Percentiles rank a stretch among this genome's conserved stretches.
These are phyloP conservation scores for Sinocyclocheilus grahami DNA, from an alignment of 2,113 vertebrate species.

Conservation along the genomic window DNA sequence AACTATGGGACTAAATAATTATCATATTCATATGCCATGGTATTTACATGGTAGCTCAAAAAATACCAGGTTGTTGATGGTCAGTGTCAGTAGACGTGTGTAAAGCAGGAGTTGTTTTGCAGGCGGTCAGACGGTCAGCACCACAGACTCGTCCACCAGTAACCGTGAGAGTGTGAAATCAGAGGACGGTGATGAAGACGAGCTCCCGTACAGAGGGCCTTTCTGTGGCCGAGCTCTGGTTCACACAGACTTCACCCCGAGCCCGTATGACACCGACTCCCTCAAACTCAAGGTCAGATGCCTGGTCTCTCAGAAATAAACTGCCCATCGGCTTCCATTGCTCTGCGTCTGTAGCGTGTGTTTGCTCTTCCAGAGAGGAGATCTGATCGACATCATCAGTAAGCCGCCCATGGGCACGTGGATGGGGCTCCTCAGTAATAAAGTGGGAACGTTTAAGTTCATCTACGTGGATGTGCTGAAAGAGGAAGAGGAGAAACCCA, in stretches of 20 bases:
- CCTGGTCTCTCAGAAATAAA: not conserved
- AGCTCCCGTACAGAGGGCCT: conserved; percentile 89
- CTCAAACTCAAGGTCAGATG: conserved; percentile 91
- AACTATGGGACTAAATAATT: not conserved
- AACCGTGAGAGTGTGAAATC: conserved; percentile 97
- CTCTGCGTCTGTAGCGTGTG: not conserved
- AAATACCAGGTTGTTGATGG: not conserved
- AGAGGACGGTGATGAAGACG: conserved; percentile 95
- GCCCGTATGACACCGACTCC: conserved; percentile 94
- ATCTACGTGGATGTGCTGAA: conserved; percentile 94
- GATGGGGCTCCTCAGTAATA: conserved; percentile 96
- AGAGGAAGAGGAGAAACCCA: conserved; percentile 88
- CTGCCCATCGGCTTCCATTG: not conserved
- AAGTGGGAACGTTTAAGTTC: conserved; percentile 98
- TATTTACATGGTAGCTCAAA: too few species aligned
- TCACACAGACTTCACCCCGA: conserved; percentile 95
- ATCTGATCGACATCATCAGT: conserved; percentile 96
- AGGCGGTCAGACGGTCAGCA: conserved; percentile 97
- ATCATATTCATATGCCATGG: too few species aligned
- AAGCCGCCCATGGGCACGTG: conserved; percentile 98
- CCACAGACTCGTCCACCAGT: conserved; percentile 95
- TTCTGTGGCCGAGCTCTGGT: conserved; percentile 93
- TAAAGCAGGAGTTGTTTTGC: not conserved
- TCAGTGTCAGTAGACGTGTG: too few species aligned
- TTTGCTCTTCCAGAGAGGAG: conserved; percentile 81